Conservation (phyloP, 1,140 invertebrate species). For the Drosophila mauritiana region DNA sequence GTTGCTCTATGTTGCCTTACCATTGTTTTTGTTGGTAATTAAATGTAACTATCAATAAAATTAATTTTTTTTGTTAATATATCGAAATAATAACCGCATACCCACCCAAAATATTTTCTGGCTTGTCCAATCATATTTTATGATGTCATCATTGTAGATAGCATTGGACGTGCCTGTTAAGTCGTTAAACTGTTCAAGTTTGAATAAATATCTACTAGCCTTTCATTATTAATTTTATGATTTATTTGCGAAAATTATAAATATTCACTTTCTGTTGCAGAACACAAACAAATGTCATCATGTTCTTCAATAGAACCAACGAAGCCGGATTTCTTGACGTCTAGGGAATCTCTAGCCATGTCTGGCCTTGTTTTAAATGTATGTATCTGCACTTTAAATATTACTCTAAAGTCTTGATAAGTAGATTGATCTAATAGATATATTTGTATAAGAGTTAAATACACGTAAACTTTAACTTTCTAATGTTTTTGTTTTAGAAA, state of each 20-base stretch:
- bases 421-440: background rate
- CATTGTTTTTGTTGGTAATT: no score
- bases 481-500: constrained; percentile 48
- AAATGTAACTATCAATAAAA: no score
- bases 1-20: no score
- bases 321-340: constrained; percentile 35
- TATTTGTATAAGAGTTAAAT: background rate
- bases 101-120: no score
- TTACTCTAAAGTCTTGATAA: background rate
- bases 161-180: no score
- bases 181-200: no score
- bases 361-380: constrained; percentile 40
- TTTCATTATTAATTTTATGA: background rate
- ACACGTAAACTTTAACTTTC: background rate
- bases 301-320: constrained; percentile 35
- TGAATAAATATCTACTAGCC: no score
- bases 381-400: background rate
- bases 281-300: constrained; percentile 49
- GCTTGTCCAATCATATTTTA: no score
- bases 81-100: no score
- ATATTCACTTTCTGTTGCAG: constrained; percentile 4
- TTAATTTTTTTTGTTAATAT: no score
- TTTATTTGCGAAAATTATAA: background rate
- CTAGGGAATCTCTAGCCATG: constrained; percentile 35
- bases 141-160: no score